Conservation (phyloP, 2,113 vertebrate species). For the Alectura lathami region DNA sequence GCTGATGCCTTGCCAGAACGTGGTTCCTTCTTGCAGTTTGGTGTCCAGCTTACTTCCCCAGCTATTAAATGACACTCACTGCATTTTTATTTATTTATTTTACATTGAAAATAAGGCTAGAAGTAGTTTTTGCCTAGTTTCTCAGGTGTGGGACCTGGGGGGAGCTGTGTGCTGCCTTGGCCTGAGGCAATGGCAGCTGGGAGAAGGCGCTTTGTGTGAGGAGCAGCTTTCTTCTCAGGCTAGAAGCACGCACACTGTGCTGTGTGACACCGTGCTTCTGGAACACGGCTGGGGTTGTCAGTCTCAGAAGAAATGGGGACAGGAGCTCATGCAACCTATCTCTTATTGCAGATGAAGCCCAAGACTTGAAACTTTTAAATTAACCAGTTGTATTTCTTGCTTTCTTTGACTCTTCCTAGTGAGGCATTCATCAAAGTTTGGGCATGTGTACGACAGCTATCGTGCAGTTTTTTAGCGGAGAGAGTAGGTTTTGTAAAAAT, state of each 20-base stretch:
- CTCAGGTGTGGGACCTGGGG: neutral
- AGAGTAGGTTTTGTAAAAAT: neutral
- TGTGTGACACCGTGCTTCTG: neutral
- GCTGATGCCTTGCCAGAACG: accelerated
- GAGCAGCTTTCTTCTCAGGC: neutral
- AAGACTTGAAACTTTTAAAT: neutral
- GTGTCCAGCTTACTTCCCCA: neutral
- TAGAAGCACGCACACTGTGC: accelerated
- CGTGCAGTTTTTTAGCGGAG: neutral
- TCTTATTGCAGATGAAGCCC: neutral
- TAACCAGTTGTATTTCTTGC: neutral
- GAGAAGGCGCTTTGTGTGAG: neutral
- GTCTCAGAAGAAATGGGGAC: neutral
- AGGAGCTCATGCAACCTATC: neutral
- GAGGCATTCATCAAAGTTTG: neutral
- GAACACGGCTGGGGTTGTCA: neutral
- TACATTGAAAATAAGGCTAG: neutral
- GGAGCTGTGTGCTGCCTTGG: neutral
- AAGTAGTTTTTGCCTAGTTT: too few species aligned
- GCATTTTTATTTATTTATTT: too few species aligned
- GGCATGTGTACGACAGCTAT: neutral
- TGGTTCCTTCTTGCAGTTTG: neutral
- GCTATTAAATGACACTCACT: neutral
- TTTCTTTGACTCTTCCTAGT: neutral
- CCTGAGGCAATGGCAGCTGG: neutral